Base-by-base conservation (phyloP, 2,888 invertebrate species). In the Tiliacea citrago region DNA sequence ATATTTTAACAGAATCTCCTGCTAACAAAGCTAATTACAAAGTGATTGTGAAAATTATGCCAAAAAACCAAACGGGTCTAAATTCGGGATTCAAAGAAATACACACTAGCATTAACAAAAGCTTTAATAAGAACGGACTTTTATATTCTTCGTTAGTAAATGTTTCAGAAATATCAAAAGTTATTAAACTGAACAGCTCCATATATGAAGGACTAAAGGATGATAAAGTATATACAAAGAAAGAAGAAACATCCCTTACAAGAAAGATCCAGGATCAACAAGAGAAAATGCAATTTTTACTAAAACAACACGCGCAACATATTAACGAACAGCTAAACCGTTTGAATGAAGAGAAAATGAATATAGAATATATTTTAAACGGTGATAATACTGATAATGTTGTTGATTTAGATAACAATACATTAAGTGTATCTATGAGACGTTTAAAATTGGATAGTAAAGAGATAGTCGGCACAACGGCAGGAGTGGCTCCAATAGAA, bases 51-150 rank as follows among this genome's bases (percentile, higher is more conserved):
- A 96, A 95, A 88, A 90, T 96, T n/a, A 73, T 91, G 12, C 96
- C 96, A 0, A 95, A 94, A 89, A 94, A 94, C 68, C 66, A 73
- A 0, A 88, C 92, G 1, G 86, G 88, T 0, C 58, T 90, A 2
- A 87, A 91, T 73, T 85, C 92, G 13, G 94, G 94, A 0, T 95
- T 93, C 60, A 96, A 95, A 89, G 95, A 95, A 92, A 84, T 95
- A 53, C 94, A 94, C 62, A 94, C 95, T 2, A 93, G 92, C 77
- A 95, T 96, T 5, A 95, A 96, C 74, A 95, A 95, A 84, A 95
- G 92, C 61, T 95, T 90, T 67, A 93, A 94, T 68, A 93, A 92
- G 84, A 91, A 95, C 76, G 96, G 96, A 1, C 49, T 95, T 0
- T 66, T 91, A 0, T 95, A 93, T 83, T 92, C 92, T 21, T 94